Conservation (phyloP, 2,113 vertebrate genomes). For the Anguilla japonica region DNA sequence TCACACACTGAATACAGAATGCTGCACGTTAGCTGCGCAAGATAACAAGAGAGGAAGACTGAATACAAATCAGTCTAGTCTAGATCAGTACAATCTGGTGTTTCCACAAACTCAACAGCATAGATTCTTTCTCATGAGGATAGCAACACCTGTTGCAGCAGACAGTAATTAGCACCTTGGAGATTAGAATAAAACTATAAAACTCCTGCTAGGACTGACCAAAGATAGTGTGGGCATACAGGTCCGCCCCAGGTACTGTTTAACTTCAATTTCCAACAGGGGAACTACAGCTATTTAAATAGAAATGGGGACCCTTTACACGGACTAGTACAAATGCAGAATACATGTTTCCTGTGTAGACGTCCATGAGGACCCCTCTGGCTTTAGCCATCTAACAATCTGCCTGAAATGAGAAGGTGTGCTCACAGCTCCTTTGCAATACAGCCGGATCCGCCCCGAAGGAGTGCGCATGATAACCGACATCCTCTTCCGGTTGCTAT, state of each 20-base stretch:
- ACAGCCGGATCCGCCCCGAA: conserved; percentile 92
- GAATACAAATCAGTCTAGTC: background rate
- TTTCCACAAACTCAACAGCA: background rate
- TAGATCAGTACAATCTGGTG: background rate
- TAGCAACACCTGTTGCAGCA: background rate
- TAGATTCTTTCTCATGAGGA: background rate
- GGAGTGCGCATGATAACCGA: conserved; percentile 97
- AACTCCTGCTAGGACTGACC: background rate
- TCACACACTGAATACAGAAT: background rate
- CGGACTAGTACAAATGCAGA: background rate
- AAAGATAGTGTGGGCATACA: background rate
- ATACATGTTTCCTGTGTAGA: background rate
- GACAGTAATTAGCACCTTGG: background rate
- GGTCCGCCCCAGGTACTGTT: background rate
- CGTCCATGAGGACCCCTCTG: background rate
- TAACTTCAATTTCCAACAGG: background rate
- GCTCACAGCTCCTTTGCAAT: conserved; percentile 99
- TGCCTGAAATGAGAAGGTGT: conserved; percentile 67
- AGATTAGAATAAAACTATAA: background rate
- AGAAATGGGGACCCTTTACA: background rate
- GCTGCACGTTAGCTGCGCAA: background rate
- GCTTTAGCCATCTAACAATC: conserved; percentile 50
- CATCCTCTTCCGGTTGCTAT: conserved; percentile 92
- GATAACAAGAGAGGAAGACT: background rate
- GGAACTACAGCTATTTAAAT: background rate